Conservation (phyloP, 2,888 invertebrate species). For the Hirudinaria manillensis region DNA sequence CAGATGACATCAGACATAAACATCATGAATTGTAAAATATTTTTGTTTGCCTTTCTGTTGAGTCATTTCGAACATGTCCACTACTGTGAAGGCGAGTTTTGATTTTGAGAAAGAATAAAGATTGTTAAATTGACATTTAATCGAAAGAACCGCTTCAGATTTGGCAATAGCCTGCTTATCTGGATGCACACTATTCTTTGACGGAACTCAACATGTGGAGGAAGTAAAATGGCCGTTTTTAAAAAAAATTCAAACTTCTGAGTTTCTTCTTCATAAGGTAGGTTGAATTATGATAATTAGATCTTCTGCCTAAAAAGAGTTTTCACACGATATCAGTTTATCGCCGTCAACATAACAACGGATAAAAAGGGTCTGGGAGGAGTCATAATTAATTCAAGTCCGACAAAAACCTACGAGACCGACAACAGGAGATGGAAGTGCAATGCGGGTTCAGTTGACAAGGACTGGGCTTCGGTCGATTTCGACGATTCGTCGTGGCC, state of each 20-base stretch:
- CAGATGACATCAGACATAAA: no score
- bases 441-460: not conserved
- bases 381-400: not conserved
- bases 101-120: no score
- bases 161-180: not conserved
- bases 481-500: not conserved
- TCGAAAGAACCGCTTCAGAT: not conserved
- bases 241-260: not conserved
- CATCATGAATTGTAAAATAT: no score
- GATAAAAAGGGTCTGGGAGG: not conserved
- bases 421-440: conserved; percentile 13
- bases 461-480: not conserved
- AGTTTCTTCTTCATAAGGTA: not conserved
- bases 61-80: no score
- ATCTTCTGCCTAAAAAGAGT: not conserved
- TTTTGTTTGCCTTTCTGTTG: no score
- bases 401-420: not conserved
- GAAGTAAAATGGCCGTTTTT: not conserved
- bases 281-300: not conserved
- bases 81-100: no score
- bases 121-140: not conserved
- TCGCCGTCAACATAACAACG: not conserved
- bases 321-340: not conserved
- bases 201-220: not conserved
- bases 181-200: not conserved